Evolutionary conservation across 1,140 invertebrate genomes (phyloP), one percentile per base, ranked within the genome.

Genomic region (Saccostrea glomerata): DNA sequence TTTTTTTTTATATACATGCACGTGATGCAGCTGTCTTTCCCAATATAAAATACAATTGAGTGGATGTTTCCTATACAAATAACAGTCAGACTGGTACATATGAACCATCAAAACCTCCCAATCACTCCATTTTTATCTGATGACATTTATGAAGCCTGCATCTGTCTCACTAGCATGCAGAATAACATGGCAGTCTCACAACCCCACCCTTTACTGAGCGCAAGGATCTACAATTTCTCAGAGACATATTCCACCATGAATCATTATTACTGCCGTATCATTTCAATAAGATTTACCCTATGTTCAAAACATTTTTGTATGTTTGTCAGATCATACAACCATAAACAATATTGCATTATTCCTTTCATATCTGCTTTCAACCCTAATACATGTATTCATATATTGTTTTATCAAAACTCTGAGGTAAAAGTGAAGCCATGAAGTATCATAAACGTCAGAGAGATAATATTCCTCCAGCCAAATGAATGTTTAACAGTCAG

Each of bases 401-500:
- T 47, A 47, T 47, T 47, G 47, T 63, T 63, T 63, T 63, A 63
- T 63, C 58, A n/a, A 36, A 36, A n/a, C 58, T 63, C 6, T 20
- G 58, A 63, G 58, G 58, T 15, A n/a, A 63, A 63, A 63, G 58
- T 63, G 58, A 63, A 20, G 58, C 58, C 17, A 63, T n/a, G n/a
- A 6, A 63, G 58, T 20, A 63, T 63, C n/a, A 63, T 63, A 63
- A 63, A 63, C 17, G 58, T 63, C 58, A 63, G 30, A 63, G 58
- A 63, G 17, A 63, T 63, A 63, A 63, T 63, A 63, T 63, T 63
- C 58, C 9, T 20, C 58, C 58, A 63, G 13, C n/a, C 5, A 63
- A 63, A 63, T 63, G 58, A 63, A 63, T 63, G 58, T 63, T 63
- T 77, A 77, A 77, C 25, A 30, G 70, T 77, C 70, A 77, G 70